A percentile compares a stretch with the other conserved stretches of the same genome.
Conservation (phyloP, 2,888 invertebrate species). For the Plebejus melissa region DNA sequence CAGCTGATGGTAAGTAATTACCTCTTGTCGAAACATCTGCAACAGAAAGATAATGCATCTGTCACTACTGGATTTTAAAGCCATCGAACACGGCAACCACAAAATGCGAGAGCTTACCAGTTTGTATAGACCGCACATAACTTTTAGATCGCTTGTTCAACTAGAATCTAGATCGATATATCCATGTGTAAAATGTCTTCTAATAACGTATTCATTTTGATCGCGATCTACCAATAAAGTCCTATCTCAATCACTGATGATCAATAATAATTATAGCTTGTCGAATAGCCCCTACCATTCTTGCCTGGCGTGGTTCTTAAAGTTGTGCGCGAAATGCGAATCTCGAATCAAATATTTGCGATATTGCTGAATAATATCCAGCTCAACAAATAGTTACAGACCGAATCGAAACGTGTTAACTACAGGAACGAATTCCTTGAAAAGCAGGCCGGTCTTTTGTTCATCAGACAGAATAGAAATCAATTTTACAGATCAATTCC, state of each 20-base stretch:
- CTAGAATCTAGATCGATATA: too few species aligned
- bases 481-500: slow-evolving; percentile 61
- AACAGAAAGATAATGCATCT: slow-evolving; percentile 1
- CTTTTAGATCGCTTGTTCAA: not conserved
- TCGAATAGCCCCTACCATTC: too few species aligned
- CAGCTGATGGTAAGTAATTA: not conserved
- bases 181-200: too few species aligned
- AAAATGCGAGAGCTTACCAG: not conserved
- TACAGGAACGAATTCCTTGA: slow-evolving; percentile 29
- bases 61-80: not conserved
- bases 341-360: not conserved
- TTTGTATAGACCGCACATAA: not conserved
- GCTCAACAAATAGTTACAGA: not conserved
- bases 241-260: too few species aligned
- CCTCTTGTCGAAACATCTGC: not conserved
- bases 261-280: too few species aligned
- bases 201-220: too few species aligned
- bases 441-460: slow-evolving; percentile 44
- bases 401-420: slow-evolving; percentile 10
- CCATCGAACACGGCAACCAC: not conserved
- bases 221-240: too few species aligned
- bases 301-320: too few species aligned
- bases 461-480: slow-evolving; percentile 54
- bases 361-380: not conserved
- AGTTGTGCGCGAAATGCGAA: too few species aligned